These are phyloP conservation scores for Oryzias sinensis DNA, from an alignment of 2,797 vertebrate genomes.

Conservation along the genomic window DNA sequence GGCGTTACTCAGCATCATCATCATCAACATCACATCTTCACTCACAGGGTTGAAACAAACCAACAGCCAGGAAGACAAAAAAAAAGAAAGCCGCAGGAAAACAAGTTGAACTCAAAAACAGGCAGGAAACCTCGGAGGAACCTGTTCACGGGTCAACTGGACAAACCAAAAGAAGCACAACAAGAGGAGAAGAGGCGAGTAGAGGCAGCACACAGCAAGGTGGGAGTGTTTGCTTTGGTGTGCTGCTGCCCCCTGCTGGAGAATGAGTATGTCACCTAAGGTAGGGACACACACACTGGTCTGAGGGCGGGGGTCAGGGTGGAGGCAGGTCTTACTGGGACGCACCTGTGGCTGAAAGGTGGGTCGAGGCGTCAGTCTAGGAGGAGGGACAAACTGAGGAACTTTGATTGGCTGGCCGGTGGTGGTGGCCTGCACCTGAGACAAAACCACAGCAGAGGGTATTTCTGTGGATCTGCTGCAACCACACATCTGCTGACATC, in stretches of 20 bases:
- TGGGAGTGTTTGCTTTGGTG: slow-evolving; percentile 64
- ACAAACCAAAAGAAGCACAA: slow-evolving; percentile 60
- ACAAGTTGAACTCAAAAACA: slow-evolving; percentile 42
- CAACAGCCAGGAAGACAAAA: slow-evolving; percentile 69
- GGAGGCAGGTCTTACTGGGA: slow-evolving; percentile 73
- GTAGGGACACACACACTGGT: slow-evolving; percentile 65
- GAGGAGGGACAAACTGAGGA: slow-evolving; percentile 99
- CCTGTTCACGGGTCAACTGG: slow-evolving; percentile 46
- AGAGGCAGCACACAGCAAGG: slow-evolving; percentile 67
- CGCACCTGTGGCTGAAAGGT: slow-evolving; percentile 98
- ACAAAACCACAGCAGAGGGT: slow-evolving; percentile 78
- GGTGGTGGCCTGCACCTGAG: slow-evolving; percentile 95
- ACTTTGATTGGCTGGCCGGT: slow-evolving; percentile 97
- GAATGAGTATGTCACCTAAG: slow-evolving; percentile 55
- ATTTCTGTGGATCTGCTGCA: slow-evolving; percentile 45
- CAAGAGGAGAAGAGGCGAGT: slow-evolving; percentile 57
- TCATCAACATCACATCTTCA: slow-evolving; percentile 16
- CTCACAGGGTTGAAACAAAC: slow-evolving; percentile 57
- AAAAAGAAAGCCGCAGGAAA: slow-evolving; percentile 72
- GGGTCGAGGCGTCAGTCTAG: slow-evolving; percentile 97
- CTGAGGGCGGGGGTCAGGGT: slow-evolving; percentile 56
- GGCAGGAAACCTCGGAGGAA: slow-evolving; percentile 37
- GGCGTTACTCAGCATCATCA: slow-evolving; percentile 49
- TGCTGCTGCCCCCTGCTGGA: slow-evolving; percentile 70
- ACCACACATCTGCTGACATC: slow-evolving; percentile 1